Base-by-base conservation (phyloP, 2,888 invertebrate species). In the Lypha dubia region DNA sequence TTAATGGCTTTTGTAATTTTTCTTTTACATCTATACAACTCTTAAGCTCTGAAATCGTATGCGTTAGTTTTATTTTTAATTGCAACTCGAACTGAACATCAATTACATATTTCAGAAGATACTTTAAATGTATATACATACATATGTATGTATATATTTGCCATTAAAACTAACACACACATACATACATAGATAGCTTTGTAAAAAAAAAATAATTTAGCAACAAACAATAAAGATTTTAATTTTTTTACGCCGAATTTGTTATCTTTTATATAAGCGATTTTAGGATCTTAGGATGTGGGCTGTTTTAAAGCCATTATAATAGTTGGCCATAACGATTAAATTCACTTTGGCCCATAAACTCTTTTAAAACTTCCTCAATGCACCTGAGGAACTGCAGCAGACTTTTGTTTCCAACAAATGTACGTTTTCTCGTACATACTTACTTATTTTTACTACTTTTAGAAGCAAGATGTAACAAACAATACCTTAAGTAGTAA, bases 271-370 rank as follows among this genome's bases (percentile, higher is more conserved):
- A 60, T 63, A 11, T n/a, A 17, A 68, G 56, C 44, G 49, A 75
- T 38, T 74, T 70, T 46, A 67, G 56, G 46, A 24, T 60, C 44
- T 75, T 70, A 56, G 76, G 58, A 79, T 79, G 74, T 74, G 68
- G 70, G 68, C 74, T 65, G 63, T 71, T 67, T 51, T 22, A 46
- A n/a, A 60, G 65, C 44, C 74, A 65, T 81, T 81, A 79, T 79
- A 79, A 68, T 84, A 32, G 68, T 77, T 70, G 74, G 68, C 6
- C 63, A 79, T 79, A 81, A 81, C 77, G 62, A 81, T 84, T 81
- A 79, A 84, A 84, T 84, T 81, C 75, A 80, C 76, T 77, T 84
- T 81, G 63, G 81, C 20, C 13, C 77, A 84, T 81, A 84, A 84
- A 84, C 77, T 62, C n/a, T n/a, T n/a, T n/a, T 58, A 74, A 74